phyloP scores from a whole-genome alignment of 2,113 vertebrate genomes.

The Alligator sinensis region DNA sequence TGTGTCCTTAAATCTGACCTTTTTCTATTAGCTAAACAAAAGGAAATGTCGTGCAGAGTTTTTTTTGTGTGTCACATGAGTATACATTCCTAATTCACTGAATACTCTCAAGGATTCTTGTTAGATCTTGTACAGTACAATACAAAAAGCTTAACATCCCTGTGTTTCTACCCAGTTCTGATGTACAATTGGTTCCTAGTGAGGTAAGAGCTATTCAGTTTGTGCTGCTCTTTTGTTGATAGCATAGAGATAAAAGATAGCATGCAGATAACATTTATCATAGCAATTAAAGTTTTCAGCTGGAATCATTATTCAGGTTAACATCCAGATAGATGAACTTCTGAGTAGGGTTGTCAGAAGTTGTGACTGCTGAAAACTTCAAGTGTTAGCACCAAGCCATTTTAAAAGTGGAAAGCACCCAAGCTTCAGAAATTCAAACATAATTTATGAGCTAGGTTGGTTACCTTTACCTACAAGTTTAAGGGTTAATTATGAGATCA shows the following conservation, averaged over 20 bases:
- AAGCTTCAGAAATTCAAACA: accelerated
- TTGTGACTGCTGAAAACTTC: background rate
- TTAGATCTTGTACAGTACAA: background rate
- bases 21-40: conserved; percentile 54
- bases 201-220: conserved; percentile 8
- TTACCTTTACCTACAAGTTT: background rate
- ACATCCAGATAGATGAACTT: background rate
- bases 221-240: conserved; percentile 42
- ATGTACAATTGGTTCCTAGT: conserved; percentile 24
- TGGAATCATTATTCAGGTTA: conserved; percentile 48
- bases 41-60: background rate
- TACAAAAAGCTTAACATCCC: background rate
- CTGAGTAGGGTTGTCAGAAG: background rate
- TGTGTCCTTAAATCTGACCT: conserved; percentile 68
- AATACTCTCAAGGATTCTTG: conserved; percentile 27
- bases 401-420: background rate
- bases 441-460: background rate
- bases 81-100: conserved; percentile 1
- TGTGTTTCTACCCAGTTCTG: background rate
- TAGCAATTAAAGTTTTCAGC: conserved; percentile 57
- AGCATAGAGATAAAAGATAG: conserved; percentile 38
- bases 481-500: background rate
- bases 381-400: background rate
- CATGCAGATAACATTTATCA: conserved; percentile 44
- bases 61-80: conserved; percentile 1